Base-by-base conservation (phyloP, 2,113 vertebrate genomes). In the Triplophysa dalaica region DNA sequence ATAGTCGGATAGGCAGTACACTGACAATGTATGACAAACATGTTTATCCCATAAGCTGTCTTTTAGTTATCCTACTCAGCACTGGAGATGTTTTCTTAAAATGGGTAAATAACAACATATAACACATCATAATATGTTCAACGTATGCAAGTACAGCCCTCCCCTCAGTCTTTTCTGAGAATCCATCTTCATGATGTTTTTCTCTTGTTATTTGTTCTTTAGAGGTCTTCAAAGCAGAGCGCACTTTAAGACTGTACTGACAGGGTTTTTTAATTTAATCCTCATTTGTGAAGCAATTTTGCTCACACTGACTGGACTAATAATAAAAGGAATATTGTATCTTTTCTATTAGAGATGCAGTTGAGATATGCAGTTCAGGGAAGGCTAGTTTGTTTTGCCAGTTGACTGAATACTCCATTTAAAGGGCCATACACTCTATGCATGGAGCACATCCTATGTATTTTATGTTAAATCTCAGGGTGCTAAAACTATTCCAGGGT, bases 341-440 rank as follows among this genome's bases (percentile, higher is more conserved):
- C 14, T n/a, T 29, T 14, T 38, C 54, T 60, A 64, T 63, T 58
- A 70, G 56, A 48, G 22, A 17, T n/a, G 50, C 22, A 29, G 22
- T 29, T 45, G 38, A 48, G 38, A 48, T 61, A 48, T 50, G 48
- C n/a, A 17, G 45, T 60, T 67, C n/a, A 3, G 29, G 33, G 78
- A 54, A 41, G n/a, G 17, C 62, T 48, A 19, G 61, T 66, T 74
- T 56, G 78, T 80, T 81, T 80, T 67, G 26, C 68, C n/a, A 56
- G 22, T 24, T 58, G 38, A 19, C 29, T 81, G 61, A 19, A 48
- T 21, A 8, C 8, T 67, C 78, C 45, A 65, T 80, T 80, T 64
- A 61, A 41, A 75, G 54, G 70, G 43, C 41, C 9, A 33, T 17
- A n/a, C 12, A 22, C 17, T 10, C 13, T 6, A 19, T 74, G 52